Conservation (phyloP, 2,888 invertebrate species). For the Dasysyrphus tricinctus region DNA sequence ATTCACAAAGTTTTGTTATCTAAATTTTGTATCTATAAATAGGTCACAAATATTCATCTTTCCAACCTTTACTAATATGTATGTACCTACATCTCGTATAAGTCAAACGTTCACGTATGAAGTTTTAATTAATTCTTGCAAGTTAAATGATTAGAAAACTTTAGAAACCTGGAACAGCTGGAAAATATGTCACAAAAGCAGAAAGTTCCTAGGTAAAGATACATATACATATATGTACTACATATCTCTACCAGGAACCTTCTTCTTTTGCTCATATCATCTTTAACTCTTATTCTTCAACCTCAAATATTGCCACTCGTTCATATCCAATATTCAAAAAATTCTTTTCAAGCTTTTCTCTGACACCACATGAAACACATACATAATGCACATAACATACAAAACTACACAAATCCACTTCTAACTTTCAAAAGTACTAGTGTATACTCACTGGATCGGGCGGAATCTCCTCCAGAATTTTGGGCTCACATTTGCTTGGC, state of each 20-base stretch:
- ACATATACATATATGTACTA: background rate
- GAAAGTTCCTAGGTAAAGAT: background rate
- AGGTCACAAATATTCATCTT: conserved; percentile 56
- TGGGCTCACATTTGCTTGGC: conserved; percentile 81
- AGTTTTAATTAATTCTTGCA: conserved; percentile 60
- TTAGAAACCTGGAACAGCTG: conserved; percentile 16
- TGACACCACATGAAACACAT: conserved; percentile 32
- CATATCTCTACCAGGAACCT: conserved; percentile 27
- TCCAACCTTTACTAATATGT: background rate
- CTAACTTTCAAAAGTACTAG: conserved; percentile 10
- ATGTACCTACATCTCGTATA: too few relatives aligned
- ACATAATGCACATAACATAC: background rate
- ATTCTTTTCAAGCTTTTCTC: conserved; percentile 36
- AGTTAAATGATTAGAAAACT: conserved; percentile 63
- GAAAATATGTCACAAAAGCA: conserved; percentile 35
- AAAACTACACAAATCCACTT: conserved; percentile 16
- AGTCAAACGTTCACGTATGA: background rate
- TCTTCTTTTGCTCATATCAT: conserved; percentile 1
- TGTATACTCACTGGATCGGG: conserved; percentile 82
- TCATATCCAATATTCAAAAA: conserved; percentile 29
- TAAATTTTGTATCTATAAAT: background rate
- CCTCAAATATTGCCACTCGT: conserved; percentile 5
- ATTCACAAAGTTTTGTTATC: conserved; percentile 15
- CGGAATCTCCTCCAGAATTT: conserved; percentile 81
- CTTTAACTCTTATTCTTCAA: conserved; percentile 1